phyloP scores from a whole-genome alignment of 2,888 invertebrate species.

The Lasioglossum malachurum region DNA sequence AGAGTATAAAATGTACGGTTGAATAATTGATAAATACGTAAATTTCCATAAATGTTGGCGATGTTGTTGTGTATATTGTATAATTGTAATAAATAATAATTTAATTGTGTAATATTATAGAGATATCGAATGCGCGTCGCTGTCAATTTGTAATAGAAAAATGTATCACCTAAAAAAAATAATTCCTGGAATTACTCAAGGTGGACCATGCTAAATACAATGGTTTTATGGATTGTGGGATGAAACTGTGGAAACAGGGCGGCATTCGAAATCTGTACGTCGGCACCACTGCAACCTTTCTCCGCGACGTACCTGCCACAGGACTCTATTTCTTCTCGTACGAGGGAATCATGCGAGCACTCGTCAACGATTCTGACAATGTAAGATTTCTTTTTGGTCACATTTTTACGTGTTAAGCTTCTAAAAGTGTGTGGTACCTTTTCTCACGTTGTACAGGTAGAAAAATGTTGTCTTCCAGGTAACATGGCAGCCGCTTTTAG shows the following conservation, averaged over 20 bases:
- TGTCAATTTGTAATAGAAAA: not conserved
- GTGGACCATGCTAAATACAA: constrained; percentile 74
- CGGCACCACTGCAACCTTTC: constrained; percentile 88
- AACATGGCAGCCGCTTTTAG: constrained; percentile 7
- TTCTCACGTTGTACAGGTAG: not conserved
- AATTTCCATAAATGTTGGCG: no score
- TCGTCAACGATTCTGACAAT: not conserved
- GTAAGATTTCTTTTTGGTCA: not conserved
- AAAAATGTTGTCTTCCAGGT: not conserved
- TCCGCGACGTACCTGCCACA: constrained; percentile 87
- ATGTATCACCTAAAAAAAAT: not conserved
- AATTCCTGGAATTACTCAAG: constrained; percentile 19
- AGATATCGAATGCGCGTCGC: not conserved
- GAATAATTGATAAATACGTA: no score
- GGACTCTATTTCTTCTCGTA: constrained; percentile 85
- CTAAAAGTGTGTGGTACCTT: no score
- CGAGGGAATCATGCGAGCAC: not conserved
- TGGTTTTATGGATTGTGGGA: constrained; percentile 87
- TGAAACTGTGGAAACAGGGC: constrained; percentile 87
- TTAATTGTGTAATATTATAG: not conserved
- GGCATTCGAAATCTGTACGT: constrained; percentile 87
- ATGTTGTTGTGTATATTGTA: no score
- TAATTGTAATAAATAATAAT: no score
- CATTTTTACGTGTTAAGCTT: not conserved
- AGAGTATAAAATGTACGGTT: no score